Conservation (phyloP, 2,797 vertebrate genomes). For the Silurus lanzhouensis region DNA sequence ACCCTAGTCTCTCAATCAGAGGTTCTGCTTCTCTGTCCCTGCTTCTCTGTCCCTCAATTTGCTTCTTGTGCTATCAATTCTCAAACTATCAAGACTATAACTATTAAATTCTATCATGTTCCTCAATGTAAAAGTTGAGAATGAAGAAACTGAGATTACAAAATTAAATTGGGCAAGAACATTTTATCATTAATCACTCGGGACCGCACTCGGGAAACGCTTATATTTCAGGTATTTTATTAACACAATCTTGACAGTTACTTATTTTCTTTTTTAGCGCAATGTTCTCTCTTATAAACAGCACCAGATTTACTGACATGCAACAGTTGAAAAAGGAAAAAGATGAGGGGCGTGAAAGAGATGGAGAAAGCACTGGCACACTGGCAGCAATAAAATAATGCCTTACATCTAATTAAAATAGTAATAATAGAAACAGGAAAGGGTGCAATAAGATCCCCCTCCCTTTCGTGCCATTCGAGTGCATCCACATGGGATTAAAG, state of each 20-base stretch:
- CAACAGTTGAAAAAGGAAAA: neutral
- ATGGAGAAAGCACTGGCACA: conserved; percentile 26
- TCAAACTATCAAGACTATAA: too few relatives aligned
- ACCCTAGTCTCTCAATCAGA: neutral
- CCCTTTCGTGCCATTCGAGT: conserved; percentile 55
- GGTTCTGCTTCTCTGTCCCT: neutral
- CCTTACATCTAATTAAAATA: conserved; percentile 61
- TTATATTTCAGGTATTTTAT: neutral
- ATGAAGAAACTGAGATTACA: too few relatives aligned
- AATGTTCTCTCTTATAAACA: neutral
- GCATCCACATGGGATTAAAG: conserved; percentile 52
- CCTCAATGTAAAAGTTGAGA: too few relatives aligned
- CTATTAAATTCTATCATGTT: too few relatives aligned
- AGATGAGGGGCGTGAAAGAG: neutral
- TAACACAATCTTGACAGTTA: neutral
- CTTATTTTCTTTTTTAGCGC: neutral
- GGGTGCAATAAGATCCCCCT: conserved; percentile 35
- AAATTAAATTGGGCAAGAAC: neutral
- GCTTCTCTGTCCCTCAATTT: neutral
- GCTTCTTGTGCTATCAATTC: neutral
- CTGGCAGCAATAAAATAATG: conserved; percentile 46
- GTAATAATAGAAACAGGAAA: conserved; percentile 58
- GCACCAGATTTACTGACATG: neutral
- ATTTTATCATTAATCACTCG: neutral
- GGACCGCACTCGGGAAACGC: too few relatives aligned